Evolutionary conservation across 2,113 vertebrate species (phyloP), one percentile per base, ranked within the genome.

Genomic region (Vicugna pacos): DNA sequence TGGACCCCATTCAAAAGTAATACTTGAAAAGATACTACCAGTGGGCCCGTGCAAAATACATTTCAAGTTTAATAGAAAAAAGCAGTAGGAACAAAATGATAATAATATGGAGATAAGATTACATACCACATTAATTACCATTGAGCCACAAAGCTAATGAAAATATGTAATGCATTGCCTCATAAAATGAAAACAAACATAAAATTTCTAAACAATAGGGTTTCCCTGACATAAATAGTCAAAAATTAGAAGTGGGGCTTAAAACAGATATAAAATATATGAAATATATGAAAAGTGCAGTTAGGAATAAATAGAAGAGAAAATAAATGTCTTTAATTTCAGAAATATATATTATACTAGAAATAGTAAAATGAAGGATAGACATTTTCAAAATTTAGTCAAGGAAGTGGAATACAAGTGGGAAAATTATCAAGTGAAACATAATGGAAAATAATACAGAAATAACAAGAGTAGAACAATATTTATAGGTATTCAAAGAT

Each of bases 1-100:
- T 8, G 5, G 8, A 5, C 5, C 9, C 42, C 9, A 62, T 91
- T 80, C 5, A 32, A 50, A 58, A 16, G 58, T 54, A 88, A 77
- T 42, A 87, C 91, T 80, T 0, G n/a, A 50, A 50, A 80, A 69
- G 35, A 50, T 42, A 64, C 4, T 15, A 79, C 35, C 8, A 42
- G 24, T 75, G 1, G 50, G 11, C 24, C 77, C 42, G 11, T 52
- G 30, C 22, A 89, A 81, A 80, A 86, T 70, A 80, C 32, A 62
- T 60, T 85, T 70, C 26, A n/a, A 65, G 26, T 81, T 86, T 20
- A 95, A 81, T 17, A 75, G 20, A 70, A 26, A 91, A 96, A 97
- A 93, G 17, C 56, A 92, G 64, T 26, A 93, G 81, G 17, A 60
- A 69, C 19, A 94, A 54, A 84, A 93, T 64, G 26, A 93, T 42